Base-by-base conservation (phyloP, 1,140 invertebrate genomes). In the Nomia melanderi region DNA sequence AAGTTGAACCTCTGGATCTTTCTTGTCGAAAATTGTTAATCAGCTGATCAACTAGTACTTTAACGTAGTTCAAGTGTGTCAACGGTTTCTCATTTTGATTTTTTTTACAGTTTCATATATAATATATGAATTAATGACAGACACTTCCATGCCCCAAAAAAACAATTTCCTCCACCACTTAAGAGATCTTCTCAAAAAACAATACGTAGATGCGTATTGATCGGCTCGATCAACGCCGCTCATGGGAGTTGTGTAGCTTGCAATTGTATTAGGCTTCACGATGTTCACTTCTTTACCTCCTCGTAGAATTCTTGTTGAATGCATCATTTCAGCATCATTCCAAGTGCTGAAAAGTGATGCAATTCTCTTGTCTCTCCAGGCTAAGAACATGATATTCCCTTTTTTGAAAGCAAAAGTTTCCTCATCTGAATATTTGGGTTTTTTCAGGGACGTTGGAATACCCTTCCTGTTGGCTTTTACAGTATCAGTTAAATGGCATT, bases 141-240 rank as follows among this genome's bases (percentile, higher is more conserved):
- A 59, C n/a, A 83, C 72, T 41, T 79, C 67, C 39, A 73, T 53
- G 23, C 50, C 59, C 75, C 80, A 62, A 57, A 77, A 77, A 79
- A 79, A 83, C 23, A 23, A 67, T 53, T 79, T 82, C 25, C 71
- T 64, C 41, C 83, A 86, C 77, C 81, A 88, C 76, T 87, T 86
- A 2, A 81, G 27, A 1, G 80, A 82, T 74, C 85, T 84, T 29
- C 84, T 65, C 29, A 88, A 14, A 67, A 89, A 89, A 72, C 77
- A 86, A 64, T 88, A 88, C 8, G 4, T 54, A 7, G 23, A 27
- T 0, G 53, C 53, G 12, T 54, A 54, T 62, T 87, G 84, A 57
- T 88, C 86, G 1, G 77, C 81, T 20, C 56, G 47, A 80, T 53
- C 47, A 53, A 25, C 20, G 1, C 25, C 11, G n/a, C 23, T 23